Conservation (phyloP, 1,140 invertebrate species). For the Ladona fulva region DNA sequence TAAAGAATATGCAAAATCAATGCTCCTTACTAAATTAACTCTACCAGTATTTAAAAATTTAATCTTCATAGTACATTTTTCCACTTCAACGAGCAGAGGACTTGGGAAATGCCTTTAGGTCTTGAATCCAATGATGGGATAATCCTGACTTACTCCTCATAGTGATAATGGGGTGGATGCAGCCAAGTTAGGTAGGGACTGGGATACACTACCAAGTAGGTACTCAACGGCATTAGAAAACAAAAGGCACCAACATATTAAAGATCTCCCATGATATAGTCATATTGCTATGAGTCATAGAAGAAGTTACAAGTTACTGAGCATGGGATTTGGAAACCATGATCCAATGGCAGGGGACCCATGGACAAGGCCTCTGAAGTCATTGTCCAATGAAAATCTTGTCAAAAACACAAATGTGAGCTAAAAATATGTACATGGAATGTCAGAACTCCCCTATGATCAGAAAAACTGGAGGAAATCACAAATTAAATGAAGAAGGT, state of each 20-base stretch:
- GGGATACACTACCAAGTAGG: background rate
- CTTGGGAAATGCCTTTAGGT: background rate
- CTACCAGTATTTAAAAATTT: too few relatives aligned
- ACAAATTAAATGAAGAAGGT: background rate
- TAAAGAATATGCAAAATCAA: too few relatives aligned
- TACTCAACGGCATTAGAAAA: background rate
- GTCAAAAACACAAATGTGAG: background rate
- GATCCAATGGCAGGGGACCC: background rate
- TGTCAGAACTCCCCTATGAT: background rate
- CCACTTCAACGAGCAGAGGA: background rate
- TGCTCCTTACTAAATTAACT: too few relatives aligned
- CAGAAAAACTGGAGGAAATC: background rate
- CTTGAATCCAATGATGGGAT: background rate
- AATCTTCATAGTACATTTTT: too few relatives aligned
- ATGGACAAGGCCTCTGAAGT: background rate
- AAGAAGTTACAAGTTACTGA: background rate
- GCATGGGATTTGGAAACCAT: background rate
- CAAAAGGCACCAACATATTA: background rate
- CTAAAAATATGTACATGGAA: background rate
- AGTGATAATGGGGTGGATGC: background rate
- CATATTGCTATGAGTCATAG: background rate
- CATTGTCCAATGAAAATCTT: background rate
- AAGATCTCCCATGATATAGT: background rate
- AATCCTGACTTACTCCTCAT: background rate
- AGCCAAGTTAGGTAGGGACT: background rate